These are phyloP conservation scores for Drosophila setosimentum DNA, from an alignment of 2,888 invertebrate species.

Conservation along the genomic window DNA sequence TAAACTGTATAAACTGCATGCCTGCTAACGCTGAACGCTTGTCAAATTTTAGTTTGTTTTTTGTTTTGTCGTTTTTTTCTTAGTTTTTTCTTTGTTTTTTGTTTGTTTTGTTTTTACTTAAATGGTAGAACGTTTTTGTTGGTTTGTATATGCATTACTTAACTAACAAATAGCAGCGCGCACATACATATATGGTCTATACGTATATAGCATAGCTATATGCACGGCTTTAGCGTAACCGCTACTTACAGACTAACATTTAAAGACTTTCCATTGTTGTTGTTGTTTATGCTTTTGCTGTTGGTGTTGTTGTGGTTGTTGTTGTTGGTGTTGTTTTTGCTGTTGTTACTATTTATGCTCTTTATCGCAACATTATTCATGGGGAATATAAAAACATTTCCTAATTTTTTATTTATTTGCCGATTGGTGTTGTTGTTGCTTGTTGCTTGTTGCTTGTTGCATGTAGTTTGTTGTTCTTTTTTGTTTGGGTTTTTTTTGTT, in stretches of 20 bases:
- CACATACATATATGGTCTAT: conserved; percentile 44
- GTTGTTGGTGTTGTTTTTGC: neutral
- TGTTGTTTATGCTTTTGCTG: conserved; percentile 21
- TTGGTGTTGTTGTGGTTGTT: conserved; percentile 15
- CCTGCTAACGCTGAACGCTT: conserved; percentile 74
- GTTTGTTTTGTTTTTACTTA: conserved; percentile 57
- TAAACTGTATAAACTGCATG: conserved; percentile 77
- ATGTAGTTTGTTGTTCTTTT: neutral
- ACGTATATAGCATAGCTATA: conserved; percentile 29
- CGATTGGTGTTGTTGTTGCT: conserved; percentile 14
- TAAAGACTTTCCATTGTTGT: conserved; percentile 70
- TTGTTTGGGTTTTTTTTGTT: conserved; percentile 23
- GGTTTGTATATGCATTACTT: conserved; percentile 57
- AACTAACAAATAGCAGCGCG: conserved; percentile 72
- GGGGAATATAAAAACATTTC: conserved; percentile 20
- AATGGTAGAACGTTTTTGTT: conserved; percentile 57
- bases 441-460: conserved; percentile 17
- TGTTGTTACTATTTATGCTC: conserved; percentile 5
- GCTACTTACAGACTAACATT: conserved; percentile 74
- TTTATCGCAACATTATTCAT: conserved; percentile 7
- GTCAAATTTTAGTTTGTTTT: conserved; percentile 63
- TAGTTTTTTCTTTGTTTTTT: conserved; percentile 56
- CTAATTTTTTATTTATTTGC: conserved; percentile 19
- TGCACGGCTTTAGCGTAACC: conserved; percentile 62
- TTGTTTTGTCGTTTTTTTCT: conserved; percentile 55